Conservation (phyloP, 2,113 vertebrate genomes). For the Sitta europaea region DNA sequence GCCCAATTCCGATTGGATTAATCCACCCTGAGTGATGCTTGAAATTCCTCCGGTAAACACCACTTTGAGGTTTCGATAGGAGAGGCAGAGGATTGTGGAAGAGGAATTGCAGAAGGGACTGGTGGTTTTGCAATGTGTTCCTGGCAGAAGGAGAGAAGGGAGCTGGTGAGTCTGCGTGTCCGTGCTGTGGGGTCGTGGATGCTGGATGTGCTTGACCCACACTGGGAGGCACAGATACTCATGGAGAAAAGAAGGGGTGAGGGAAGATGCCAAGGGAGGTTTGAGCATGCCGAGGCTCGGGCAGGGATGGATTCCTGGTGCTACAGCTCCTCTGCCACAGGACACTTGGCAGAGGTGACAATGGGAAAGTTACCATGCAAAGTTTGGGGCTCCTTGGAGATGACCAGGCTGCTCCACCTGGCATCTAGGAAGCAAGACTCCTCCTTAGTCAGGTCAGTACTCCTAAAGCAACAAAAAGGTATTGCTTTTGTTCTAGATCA, state of each 20-base stretch:
- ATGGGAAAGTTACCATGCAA: neutral
- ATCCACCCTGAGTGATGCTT: neutral
- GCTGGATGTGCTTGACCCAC: accelerated
- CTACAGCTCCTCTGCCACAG: neutral
- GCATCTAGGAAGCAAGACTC: neutral
- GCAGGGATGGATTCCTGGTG: neutral
- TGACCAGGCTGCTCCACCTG: neutral
- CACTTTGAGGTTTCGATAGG: accelerated
- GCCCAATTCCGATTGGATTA: neutral
- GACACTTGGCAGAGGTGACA: neutral
- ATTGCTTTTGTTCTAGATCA: neutral
- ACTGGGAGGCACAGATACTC: neutral
- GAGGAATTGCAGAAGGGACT: neutral
- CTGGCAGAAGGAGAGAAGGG: neutral
- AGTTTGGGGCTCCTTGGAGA: neutral
- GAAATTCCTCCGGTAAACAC: neutral
- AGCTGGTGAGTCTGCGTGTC: accelerated
- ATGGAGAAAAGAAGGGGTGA: neutral
- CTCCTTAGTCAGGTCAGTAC: neutral
- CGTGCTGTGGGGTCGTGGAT: accelerated
- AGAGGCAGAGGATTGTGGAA: neutral
- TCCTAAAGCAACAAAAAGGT: neutral
- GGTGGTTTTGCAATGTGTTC: neutral
- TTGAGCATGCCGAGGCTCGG: neutral
- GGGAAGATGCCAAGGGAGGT: neutral